A percentile compares a stretch with the other conserved stretches of the same genome.
Conservation (phyloP, 2,113 vertebrate genomes). For the Madoqua kirkii region DNA sequence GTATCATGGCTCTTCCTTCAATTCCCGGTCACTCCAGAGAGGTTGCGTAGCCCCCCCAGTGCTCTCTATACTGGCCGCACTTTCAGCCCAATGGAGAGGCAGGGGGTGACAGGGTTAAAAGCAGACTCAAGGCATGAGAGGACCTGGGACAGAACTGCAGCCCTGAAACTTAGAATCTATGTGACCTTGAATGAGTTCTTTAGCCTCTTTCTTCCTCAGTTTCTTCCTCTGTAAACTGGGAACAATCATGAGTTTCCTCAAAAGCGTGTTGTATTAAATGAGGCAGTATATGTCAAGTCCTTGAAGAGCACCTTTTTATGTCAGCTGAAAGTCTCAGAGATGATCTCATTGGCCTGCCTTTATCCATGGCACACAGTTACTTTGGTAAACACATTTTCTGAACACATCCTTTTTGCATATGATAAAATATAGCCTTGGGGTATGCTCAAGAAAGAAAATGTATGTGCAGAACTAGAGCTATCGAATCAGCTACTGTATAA, state of each 20-base stretch:
- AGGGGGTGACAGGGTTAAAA: neutral
- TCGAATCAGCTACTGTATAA: slow-evolving; percentile 58
- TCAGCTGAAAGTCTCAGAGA: neutral
- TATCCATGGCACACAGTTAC: neutral
- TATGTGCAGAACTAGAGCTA: slow-evolving; percentile 49
- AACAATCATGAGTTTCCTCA: neutral
- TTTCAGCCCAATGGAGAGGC: neutral
- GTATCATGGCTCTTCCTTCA: neutral
- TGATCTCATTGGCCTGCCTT: neutral
- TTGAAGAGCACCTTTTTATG: neutral
- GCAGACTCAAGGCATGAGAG: neutral
- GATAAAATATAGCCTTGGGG: slow-evolving; percentile 27
- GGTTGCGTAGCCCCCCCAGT: no score
- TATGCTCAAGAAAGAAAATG: slow-evolving; percentile 52
- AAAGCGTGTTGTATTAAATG: neutral
- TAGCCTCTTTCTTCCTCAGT: neutral
- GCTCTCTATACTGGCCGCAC: neutral
- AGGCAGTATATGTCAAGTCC: neutral
- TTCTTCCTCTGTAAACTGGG: neutral
- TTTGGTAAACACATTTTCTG: slow-evolving; percentile 55
- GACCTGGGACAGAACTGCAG: neutral
- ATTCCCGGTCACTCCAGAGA: neutral
- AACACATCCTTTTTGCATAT: slow-evolving; percentile 58
- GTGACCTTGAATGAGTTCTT: neutral
- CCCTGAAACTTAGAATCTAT: neutral